Conservation (phyloP, 2,888 invertebrate genomes). For the Cheilosia variabilis region DNA sequence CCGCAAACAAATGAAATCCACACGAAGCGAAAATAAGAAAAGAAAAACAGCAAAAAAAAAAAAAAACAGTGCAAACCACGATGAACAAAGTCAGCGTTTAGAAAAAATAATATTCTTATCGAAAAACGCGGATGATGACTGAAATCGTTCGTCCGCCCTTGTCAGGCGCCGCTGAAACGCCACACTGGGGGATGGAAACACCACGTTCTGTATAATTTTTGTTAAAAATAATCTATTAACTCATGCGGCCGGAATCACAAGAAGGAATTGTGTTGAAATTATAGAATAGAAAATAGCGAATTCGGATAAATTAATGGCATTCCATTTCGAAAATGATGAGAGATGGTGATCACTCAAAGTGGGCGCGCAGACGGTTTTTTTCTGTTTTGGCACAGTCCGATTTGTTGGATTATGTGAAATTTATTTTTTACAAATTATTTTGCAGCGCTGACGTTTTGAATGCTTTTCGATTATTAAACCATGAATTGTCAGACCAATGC, state of each 20-base stretch:
- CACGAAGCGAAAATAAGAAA: not conserved
- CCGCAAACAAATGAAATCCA: constrained; percentile 52
- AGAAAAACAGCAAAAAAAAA: not conserved
- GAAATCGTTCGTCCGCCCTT: constrained; percentile 27
- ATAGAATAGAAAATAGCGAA: constrained; percentile 29
- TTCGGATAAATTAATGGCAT: constrained; percentile 44
- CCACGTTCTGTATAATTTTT: constrained; percentile 17
- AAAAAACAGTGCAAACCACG: constrained; percentile 19
- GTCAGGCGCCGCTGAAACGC: not conserved
- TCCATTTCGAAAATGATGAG: constrained; percentile 25
- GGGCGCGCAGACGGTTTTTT: not conserved
- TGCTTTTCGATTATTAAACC: too few relatives aligned
- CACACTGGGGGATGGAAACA: not conserved
- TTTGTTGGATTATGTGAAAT: not conserved
- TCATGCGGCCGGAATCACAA: constrained; percentile 36
- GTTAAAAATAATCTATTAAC: constrained; percentile 57
- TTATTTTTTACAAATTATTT: too few relatives aligned
- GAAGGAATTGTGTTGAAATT: constrained; percentile 29
- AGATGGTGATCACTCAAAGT: not conserved
- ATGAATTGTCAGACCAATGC: too few relatives aligned
- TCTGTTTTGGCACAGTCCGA: not conserved
- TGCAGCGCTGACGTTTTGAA: too few relatives aligned
- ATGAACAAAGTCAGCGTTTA: constrained; percentile 48
- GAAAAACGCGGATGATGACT: constrained; percentile 38
- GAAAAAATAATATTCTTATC: constrained; percentile 57